Conservation (phyloP, 2,797 vertebrate species). For the Serranus cabrilla region DNA sequence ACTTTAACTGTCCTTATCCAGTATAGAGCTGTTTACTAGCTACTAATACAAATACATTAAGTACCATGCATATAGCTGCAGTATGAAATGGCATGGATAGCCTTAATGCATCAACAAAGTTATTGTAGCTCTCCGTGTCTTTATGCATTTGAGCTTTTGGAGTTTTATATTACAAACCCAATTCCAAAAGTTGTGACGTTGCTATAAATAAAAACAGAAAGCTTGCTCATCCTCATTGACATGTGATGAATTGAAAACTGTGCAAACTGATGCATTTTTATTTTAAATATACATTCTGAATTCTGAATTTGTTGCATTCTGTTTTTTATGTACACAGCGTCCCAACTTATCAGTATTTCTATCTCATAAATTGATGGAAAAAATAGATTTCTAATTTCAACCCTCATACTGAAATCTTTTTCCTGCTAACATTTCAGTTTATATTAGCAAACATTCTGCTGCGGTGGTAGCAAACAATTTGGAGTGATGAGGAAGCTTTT, state of each 20-base stretch:
- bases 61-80: background rate
- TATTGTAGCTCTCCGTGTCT: background rate
- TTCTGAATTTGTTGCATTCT: too few relatives aligned
- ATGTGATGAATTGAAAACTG: too few relatives aligned
- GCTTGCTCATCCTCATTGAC: too few relatives aligned
- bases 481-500: constrained; percentile 3
- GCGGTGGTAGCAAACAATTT: constrained; percentile 10
- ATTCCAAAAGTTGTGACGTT: too few relatives aligned
- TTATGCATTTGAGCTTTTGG: background rate
- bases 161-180: background rate
- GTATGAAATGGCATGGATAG: background rate
- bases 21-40: background rate
- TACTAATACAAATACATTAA: background rate
- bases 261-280: too few relatives aligned
- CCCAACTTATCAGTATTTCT: background rate
- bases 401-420: background rate
- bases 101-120: background rate
- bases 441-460: constrained; percentile 16
- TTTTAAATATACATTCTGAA: too few relatives aligned
- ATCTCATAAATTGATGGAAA: background rate
- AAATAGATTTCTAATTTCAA: background rate
- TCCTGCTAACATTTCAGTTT: background rate
- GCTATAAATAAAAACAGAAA: too few relatives aligned
- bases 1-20: background rate
- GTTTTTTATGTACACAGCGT: too few relatives aligned